Percentiles rank a stretch among this genome's conserved stretches.
Evolutionary conservation across 2,113 vertebrate genomes (phyloP).

Genomic region (Rousettus leschenaultii): DNA sequence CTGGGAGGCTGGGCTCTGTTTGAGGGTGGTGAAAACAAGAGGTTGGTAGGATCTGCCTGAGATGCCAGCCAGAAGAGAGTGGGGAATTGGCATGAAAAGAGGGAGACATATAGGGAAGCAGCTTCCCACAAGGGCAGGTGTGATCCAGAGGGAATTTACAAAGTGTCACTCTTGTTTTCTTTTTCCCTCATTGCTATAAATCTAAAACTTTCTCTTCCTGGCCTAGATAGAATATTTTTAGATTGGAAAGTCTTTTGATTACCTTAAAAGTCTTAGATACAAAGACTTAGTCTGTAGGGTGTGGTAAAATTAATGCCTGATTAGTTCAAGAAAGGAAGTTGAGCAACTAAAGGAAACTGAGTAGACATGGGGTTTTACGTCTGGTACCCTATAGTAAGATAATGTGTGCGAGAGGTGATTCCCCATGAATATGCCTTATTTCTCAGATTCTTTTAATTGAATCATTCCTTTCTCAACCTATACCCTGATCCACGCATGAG

Average conservation of each 20-base stretch:
- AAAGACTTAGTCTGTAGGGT: not conserved
- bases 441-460: not conserved
- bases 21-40: not conserved
- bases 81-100: not conserved
- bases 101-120: not conserved
- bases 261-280: not conserved
- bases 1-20: not conserved
- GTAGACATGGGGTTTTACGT: not conserved
- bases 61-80: not conserved
- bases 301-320: not conserved
- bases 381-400: not conserved
- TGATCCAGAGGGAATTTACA: not conserved
- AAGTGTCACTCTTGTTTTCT: not conserved
- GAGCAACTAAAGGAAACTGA: not conserved
- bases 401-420: not conserved
- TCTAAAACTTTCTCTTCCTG: not conserved
- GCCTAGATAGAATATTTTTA: not conserved
- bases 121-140: not conserved
- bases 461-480: not conserved
- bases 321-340: not conserved
- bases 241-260: not conserved
- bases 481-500: not conserved
- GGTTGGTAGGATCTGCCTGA: not conserved
- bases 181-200: not conserved
- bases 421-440: not conserved